These are phyloP conservation scores for Ephialtes manifestator DNA, from an alignment of 2,888 invertebrate species.

Conservation along the genomic window DNA sequence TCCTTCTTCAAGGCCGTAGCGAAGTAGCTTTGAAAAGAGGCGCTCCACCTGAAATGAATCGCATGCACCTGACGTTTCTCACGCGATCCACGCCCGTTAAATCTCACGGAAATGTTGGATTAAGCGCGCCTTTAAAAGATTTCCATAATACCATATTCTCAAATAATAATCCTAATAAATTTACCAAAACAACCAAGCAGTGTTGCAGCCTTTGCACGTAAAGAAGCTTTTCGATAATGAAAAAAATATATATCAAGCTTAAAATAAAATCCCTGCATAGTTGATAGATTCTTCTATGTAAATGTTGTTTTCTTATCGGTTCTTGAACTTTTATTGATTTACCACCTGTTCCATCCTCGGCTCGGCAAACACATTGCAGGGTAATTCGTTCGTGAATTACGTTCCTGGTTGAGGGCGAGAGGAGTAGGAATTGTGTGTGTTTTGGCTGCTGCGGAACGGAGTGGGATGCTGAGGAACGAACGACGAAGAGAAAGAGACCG, in stretches of 20 bases:
- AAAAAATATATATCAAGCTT: neutral
- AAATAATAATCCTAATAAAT: neutral
- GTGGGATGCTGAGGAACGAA: conserved; percentile 16
- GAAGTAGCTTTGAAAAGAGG: conserved; percentile 26
- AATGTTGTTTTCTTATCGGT: neutral
- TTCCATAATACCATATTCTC: neutral
- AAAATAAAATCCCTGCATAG: neutral
- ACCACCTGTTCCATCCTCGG: neutral
- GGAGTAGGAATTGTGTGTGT: conserved; percentile 48
- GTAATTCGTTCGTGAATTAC: conserved; percentile 33
- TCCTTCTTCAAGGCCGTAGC: conserved; percentile 60
- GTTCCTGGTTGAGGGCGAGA: conserved; percentile 50
- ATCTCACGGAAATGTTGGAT: neutral
- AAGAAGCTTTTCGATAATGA: neutral
- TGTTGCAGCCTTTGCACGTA: neutral
- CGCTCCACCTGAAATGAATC: neutral
- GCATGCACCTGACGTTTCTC: conserved; percentile 47
- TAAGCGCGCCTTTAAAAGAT: neutral
- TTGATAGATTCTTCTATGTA: neutral
- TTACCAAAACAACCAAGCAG: neutral
- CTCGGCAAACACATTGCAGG: conserved; percentile 1
- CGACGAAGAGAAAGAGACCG: conserved; percentile 25
- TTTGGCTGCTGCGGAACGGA: conserved; percentile 25
- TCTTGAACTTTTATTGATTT: neutral
- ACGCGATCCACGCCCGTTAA: conserved; percentile 26